Base-by-base conservation (phyloP, 2,797 vertebrate species). In the Notolabrus celidotus region DNA sequence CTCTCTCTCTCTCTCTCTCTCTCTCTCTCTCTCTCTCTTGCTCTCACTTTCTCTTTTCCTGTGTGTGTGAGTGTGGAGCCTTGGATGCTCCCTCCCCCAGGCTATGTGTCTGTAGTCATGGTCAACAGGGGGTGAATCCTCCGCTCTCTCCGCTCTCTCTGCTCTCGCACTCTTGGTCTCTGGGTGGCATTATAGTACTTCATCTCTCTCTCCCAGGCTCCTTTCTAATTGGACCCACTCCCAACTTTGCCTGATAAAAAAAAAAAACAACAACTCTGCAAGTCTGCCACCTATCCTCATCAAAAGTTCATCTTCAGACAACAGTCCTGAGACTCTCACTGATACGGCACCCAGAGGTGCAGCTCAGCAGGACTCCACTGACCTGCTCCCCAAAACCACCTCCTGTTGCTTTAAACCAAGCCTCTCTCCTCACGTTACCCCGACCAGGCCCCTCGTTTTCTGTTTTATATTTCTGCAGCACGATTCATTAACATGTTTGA, bases 401-500 rank as follows among this genome's bases (percentile, higher is more conserved):
- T 6, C 80, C 64, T 60, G 67, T 56, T 64, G 72, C 83, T 83
- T 77, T 66, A 54, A 76, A 82, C 52, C 63, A 38, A 7, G 3
- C 1, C 50, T 38, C 49, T 39, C 29, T 25, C 65, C 52, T 23
- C 42, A 0, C n/a, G 23, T 41, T 36, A 56, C 58, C 67, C 0
- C 27, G 5, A 25, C 54, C 67, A 34, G 1, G n/a, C 53, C 38
- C 9, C 65, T 15, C n/a, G n/a, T n/a, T 23, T 46, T 15, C 22
- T 23, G 20, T 23, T 46, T 23, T 61, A 36, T 63, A 27, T 67
- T 77, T 19, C 69, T 42, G 86, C 52, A 2, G 72, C 54, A 22
- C 76, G 75, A 91, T 89, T 91, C 90, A 90, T 94, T 91, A 89
- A 88, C 84, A 84, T 85, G 90, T 91, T 79, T 55, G 86, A 63